phyloP scores from a whole-genome alignment of 37 sponge, comb jelly and placozoan species.

The Tethya wilhelma region DNA sequence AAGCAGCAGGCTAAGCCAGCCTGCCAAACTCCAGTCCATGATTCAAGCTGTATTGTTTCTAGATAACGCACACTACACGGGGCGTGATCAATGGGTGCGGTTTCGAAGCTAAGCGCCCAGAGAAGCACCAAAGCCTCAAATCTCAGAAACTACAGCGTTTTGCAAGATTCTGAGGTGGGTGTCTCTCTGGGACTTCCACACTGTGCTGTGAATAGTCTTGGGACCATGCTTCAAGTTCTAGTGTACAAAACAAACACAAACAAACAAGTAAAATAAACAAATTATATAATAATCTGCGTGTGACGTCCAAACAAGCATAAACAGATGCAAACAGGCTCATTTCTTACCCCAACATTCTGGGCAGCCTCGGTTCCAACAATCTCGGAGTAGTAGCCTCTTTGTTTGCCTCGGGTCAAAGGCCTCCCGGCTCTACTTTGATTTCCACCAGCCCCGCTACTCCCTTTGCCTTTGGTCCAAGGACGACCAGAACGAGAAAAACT shows the following conservation, averaged over 20 bases:
- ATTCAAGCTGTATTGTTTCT: too few relatives aligned
- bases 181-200: slow-evolving; percentile 77
- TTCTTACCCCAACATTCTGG: neutral
- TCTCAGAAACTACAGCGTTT: too few relatives aligned
- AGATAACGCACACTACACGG: too few relatives aligned
- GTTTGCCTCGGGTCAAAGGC: slow-evolving; percentile 35
- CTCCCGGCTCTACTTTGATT: neutral
- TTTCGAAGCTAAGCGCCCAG: too few relatives aligned
- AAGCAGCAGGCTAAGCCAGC: too few relatives aligned
- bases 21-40: too few relatives aligned
- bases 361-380: slow-evolving; percentile 47
- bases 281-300: neutral
- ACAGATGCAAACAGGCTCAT: neutral
- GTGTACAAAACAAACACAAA: neutral
- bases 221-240: slow-evolving; percentile 78
- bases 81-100: too few relatives aligned
- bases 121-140: too few relatives aligned
- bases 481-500: too few relatives aligned
- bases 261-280: neutral
- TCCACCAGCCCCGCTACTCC: neutral
- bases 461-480: slow-evolving; percentile 8
- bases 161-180: too few relatives aligned
- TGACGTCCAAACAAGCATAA: neutral
- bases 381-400: slow-evolving; percentile 94
- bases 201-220: slow-evolving; percentile 53